Percentiles rank a stretch among this genome's conserved stretches.
phyloP scores from a whole-genome alignment of 2,113 vertebrate species.

The Meleagris gallopavo region DNA sequence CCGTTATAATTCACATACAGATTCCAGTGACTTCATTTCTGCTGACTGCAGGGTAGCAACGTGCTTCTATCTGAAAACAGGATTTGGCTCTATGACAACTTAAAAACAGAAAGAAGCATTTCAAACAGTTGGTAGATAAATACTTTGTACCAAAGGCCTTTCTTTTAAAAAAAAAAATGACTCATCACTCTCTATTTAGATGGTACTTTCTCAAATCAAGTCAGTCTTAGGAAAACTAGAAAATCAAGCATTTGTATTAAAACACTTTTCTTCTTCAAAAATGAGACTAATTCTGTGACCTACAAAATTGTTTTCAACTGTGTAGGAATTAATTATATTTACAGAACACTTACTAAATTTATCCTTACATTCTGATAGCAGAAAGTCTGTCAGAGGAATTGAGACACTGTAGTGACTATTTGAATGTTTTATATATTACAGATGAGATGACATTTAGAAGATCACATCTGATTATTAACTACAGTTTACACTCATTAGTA shows the following conservation, averaged over 20 bases:
- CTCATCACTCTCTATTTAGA: background rate
- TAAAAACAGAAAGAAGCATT: slow-evolving; percentile 17
- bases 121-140: slow-evolving; percentile 8
- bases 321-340: background rate
- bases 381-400: background rate
- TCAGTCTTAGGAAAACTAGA: background rate
- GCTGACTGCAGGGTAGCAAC: background rate
- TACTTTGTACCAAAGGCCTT: slow-evolving; percentile 30
- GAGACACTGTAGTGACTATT: background rate
- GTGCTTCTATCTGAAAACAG: background rate
- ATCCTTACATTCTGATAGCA: background rate
- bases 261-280: background rate
- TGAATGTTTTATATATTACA: background rate
- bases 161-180: background rate
- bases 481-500: background rate
- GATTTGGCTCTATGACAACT: background rate
- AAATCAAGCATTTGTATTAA: background rate
- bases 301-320: background rate
- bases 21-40: slow-evolving; percentile 3
- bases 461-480: background rate
- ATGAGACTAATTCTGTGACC: background rate
- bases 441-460: background rate
- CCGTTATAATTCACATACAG: background rate
- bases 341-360: background rate
- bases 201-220: background rate